Percentiles rank a stretch among this genome's conserved stretches.
Conservation (phyloP, 1,140 invertebrate genomes). For the Rhopalosiphum padi region DNA sequence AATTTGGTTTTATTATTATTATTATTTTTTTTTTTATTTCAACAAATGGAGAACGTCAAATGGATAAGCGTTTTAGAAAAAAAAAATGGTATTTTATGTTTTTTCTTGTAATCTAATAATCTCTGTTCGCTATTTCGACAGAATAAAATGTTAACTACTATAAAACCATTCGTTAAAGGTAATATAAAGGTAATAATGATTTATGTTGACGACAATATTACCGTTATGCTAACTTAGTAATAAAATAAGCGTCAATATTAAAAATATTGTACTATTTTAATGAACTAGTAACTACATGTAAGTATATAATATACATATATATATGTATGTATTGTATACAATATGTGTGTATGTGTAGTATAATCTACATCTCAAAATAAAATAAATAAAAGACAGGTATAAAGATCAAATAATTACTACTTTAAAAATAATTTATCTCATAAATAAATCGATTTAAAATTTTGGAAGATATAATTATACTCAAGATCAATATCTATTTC, state of each 20-base stretch:
- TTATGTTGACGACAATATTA: neutral
- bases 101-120: neutral
- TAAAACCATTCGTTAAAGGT: neutral
- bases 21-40: neutral
- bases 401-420: too few species aligned
- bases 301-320: neutral
- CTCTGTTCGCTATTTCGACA: neutral
- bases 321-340: too few species aligned
- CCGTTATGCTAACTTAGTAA: neutral
- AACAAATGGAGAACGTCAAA: neutral
- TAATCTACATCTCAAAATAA: neutral
- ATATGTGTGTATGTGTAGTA: neutral
- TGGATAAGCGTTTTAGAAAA: neutral
- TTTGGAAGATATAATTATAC: neutral
- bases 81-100: neutral
- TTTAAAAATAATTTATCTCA: neutral
- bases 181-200: constrained; percentile 18
- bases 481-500: neutral
- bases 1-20: neutral
- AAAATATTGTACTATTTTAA: neutral
- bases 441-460: neutral
- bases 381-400: neutral
- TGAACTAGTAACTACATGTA: neutral
- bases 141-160: neutral
- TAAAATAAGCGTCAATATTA: neutral